Conservation (phyloP, 2,888 invertebrate genomes). For the Cheilosia grossa region DNA sequence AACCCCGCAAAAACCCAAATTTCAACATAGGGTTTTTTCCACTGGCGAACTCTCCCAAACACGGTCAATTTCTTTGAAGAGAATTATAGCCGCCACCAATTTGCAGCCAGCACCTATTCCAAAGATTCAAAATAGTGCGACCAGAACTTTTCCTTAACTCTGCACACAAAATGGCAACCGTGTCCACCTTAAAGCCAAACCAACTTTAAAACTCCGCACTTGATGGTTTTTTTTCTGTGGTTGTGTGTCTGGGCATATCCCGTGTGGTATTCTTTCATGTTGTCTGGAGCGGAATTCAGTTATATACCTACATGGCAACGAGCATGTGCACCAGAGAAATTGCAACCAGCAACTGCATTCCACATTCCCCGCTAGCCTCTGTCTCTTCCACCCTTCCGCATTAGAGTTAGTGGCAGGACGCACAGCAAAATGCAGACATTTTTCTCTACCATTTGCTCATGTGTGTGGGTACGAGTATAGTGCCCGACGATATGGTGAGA, state of each 20-base stretch:
- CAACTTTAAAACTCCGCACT: slow-evolving; percentile 39
- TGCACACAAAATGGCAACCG: neutral
- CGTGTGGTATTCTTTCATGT: slow-evolving; percentile 34
- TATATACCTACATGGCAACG: slow-evolving; percentile 62
- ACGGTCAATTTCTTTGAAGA: too few relatives aligned
- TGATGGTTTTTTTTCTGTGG: neutral
- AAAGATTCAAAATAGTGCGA: too few relatives aligned
- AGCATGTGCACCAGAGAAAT: slow-evolving; percentile 62
- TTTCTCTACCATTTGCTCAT: slow-evolving; percentile 1
- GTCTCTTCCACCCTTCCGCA: slow-evolving; percentile 22
- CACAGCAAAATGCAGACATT: slow-evolving; percentile 19
- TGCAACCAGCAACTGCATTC: slow-evolving; percentile 46
- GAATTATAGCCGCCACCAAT: too few relatives aligned
- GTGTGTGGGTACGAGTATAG: too few relatives aligned
- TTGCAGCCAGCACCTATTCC: too few relatives aligned
- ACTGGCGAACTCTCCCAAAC: too few relatives aligned
- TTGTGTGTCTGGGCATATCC: slow-evolving; percentile 16
- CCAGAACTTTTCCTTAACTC: too few relatives aligned
- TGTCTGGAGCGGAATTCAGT: slow-evolving; percentile 63
- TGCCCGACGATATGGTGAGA: slow-evolving; percentile 7
- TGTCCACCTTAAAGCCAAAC: neutral
- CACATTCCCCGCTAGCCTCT: slow-evolving; percentile 35
- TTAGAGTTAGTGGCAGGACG: neutral
- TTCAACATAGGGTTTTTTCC: too few relatives aligned
- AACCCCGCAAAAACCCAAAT: too few relatives aligned